These are phyloP conservation scores for Blastomussa wellsi DNA, from an alignment of 92 coral and sea anemone species.

Conservation along the genomic window DNA sequence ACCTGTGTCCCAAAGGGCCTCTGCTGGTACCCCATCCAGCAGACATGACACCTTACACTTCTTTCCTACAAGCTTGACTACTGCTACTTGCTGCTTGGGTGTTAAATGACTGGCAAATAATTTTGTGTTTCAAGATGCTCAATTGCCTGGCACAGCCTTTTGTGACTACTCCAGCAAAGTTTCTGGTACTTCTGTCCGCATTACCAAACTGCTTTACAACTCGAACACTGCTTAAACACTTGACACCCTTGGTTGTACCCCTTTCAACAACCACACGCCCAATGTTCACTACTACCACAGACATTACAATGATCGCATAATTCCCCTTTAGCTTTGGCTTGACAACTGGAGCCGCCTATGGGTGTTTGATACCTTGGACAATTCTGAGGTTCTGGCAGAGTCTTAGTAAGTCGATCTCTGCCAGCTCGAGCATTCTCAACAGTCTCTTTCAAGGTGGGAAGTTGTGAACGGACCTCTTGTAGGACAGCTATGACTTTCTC, in stretches of 20 bases:
- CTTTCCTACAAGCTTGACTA: no score
- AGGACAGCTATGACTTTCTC: constrained; percentile 48
- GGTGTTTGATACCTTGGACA: neutral
- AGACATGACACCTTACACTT: no score
- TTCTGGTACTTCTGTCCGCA: no score
- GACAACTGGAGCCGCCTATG: neutral
- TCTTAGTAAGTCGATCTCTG: neutral
- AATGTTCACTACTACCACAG: constrained; percentile 52
- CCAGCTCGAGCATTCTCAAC: constrained; percentile 7
- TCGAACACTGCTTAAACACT: no score
- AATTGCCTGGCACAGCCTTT: no score
- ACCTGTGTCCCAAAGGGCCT: no score
- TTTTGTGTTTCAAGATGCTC: no score
- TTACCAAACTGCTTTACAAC: no score
- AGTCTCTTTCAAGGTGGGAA: constrained; percentile 42
- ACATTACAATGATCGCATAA: constrained; percentile 32
- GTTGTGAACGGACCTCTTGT: constrained; percentile 36
- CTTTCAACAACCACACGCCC: constrained; percentile 23
- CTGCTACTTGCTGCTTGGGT: no score
- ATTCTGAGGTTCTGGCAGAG: neutral
- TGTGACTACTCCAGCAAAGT: no score
- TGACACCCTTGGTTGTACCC: constrained; percentile 44
- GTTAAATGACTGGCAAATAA: no score
- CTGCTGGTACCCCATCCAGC: no score
- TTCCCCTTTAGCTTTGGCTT: neutral